phyloP scores from a whole-genome alignment of 2,888 invertebrate genomes.

The Eilema griseolum region DNA sequence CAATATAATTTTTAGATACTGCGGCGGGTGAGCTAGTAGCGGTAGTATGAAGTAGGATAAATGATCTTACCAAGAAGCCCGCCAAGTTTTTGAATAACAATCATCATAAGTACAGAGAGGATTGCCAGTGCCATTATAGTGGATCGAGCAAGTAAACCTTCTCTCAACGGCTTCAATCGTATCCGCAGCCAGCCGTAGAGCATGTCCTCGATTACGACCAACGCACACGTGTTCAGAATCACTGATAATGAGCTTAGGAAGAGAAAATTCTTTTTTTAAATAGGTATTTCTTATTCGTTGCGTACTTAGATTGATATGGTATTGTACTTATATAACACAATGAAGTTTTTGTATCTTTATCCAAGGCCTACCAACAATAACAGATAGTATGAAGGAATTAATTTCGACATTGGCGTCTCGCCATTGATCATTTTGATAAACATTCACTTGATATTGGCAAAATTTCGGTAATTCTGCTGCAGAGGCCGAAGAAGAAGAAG shows the following conservation, averaged over 20 bases:
- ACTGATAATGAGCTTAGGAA: slow-evolving; percentile 93
- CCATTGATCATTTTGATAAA: too few relatives aligned
- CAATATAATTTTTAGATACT: too few relatives aligned
- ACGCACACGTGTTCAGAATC: slow-evolving; percentile 94
- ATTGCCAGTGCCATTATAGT: slow-evolving; percentile 89
- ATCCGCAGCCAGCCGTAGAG: slow-evolving; percentile 90
- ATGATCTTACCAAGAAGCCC: slow-evolving; percentile 90
- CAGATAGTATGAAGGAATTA: too few relatives aligned
- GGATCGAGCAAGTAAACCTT: slow-evolving; percentile 89
- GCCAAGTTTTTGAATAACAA: slow-evolving; percentile 91
- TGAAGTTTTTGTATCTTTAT: too few relatives aligned
- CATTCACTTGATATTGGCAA: too few relatives aligned
- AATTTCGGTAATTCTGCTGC: too few relatives aligned
- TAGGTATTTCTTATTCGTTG: not conserved
- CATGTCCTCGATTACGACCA: slow-evolving; percentile 94
- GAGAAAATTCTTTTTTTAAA: not conserved
- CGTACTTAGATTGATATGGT: not conserved
- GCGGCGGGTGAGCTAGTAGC: too few relatives aligned
- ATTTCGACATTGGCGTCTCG: too few relatives aligned
- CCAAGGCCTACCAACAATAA: too few relatives aligned
- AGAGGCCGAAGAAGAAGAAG: too few relatives aligned
- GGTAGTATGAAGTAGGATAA: too few relatives aligned
- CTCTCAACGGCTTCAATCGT: slow-evolving; percentile 87
- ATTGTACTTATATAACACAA: too few relatives aligned
- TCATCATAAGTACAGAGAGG: slow-evolving; percentile 89